Evolutionary conservation across 2,888 invertebrate species (phyloP), one percentile per base, ranked within the genome.

Genomic region (Lasioglossum figueresi): DNA sequence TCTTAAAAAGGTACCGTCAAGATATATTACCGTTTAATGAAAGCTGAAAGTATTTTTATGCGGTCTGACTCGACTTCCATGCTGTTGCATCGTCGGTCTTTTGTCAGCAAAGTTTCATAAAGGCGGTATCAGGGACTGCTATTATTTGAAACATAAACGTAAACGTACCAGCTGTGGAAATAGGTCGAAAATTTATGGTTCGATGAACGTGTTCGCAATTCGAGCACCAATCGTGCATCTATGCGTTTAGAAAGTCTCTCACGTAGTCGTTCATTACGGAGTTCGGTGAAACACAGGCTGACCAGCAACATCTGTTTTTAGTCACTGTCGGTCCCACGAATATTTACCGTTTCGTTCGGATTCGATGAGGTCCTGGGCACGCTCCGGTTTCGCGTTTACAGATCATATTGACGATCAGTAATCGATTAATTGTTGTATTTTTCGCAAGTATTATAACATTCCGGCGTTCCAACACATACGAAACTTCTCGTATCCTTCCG

Each of bases 261-360:
- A 76, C 70, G 48, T 74, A 68, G 76, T 31, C 74, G 56, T 86
- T 89, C 59, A 66, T 80, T 77, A 80, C 27, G 37, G 48, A 70
- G 31, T 77, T 23, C 74, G 43, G 34, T 79, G 74, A 86, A 81
- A 87, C 77, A 77, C 78, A 31, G 73, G 66, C 63, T 70, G 63
- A 45, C 71, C 70, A 2, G 83, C 43, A 81, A 86, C 80, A 83
- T 83, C 83, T 83, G 83, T 80, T 87, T 86, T 78, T 75, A 76
- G 75, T 76, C 76, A n/a, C 73, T 52, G 74, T 45, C 37, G 70
- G 34, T 27, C 45, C 16, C 40, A 40, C 59, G 85, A 70, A 77
- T 85, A 84, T 84, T 85, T 76, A 72, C 79, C 75, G 72, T 79
- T 82, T 82, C 48, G 66, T 82, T 74, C 37, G 63, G 5, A 31